These are phyloP conservation scores for Diacarnus erythraeanus DNA, from an alignment of 37 sponge, comb jelly and placozoan species.

Conservation along the genomic window DNA sequence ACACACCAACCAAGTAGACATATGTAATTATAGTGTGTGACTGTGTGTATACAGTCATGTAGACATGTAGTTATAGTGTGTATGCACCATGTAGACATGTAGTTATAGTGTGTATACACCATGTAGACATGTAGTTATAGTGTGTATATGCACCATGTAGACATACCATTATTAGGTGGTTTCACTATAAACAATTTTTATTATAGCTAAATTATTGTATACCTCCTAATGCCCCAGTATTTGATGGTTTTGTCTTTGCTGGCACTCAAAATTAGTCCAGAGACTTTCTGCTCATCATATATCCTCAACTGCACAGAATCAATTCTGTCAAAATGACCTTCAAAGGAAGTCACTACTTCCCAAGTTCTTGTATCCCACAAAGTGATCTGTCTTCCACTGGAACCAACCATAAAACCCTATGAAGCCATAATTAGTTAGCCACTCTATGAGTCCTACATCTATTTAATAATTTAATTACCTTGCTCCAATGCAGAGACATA, in stretches of 20 bases:
- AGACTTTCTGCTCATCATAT: neutral
- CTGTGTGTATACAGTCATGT: too few relatives aligned
- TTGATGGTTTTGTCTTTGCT: conserved; percentile 57
- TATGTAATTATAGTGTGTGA: too few relatives aligned
- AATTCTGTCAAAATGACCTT: conserved; percentile 71
- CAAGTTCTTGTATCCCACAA: conserved; percentile 27
- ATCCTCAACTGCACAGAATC: conserved; percentile 52
- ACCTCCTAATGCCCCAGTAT: conserved; percentile 65
- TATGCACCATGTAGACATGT: too few relatives aligned
- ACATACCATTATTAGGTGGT: too few relatives aligned
- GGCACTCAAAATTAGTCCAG: conserved; percentile 34
- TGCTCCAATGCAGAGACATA: conserved; percentile 44
- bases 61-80: too few relatives aligned
- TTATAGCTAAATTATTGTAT: too few relatives aligned
- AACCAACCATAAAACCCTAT: conserved; percentile 34
- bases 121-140: too few relatives aligned
- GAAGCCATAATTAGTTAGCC: neutral
- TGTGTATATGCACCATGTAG: too few relatives aligned
- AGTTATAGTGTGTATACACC: too few relatives aligned
- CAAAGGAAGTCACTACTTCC: conserved; percentile 18
- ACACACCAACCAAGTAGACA: neutral
- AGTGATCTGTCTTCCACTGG: conserved; percentile 22
- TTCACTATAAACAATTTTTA: too few relatives aligned
- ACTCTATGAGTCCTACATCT: neutral
- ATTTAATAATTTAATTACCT: conserved; percentile 39